phyloP scores from a whole-genome alignment of 92 coral and sea anemone genomes.

The Porites divaricata region DNA sequence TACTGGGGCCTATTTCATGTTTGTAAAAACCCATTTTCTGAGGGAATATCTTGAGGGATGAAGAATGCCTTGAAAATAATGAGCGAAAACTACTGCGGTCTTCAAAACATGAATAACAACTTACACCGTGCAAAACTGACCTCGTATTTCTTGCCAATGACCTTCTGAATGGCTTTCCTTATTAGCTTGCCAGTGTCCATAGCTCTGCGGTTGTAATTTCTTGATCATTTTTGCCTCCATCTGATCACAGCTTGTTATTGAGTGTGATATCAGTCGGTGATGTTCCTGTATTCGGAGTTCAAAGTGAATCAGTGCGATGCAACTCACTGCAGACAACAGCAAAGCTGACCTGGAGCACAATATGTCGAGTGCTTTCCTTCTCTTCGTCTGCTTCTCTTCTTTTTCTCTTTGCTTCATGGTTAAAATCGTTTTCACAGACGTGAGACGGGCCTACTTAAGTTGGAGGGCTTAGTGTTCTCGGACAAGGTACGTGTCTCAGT shows the following conservation, averaged over 20 bases:
- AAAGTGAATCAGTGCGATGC: constrained; percentile 26
- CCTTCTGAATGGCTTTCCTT: neutral
- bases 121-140: neutral
- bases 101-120: neutral
- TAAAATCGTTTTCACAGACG: neutral
- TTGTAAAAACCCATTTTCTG: neutral
- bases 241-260: neutral
- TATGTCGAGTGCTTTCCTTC: neutral
- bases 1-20: neutral
- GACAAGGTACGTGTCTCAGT: neutral
- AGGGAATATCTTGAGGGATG: neutral
- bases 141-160: neutral
- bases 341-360: constrained; percentile 11
- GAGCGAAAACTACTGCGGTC: neutral
- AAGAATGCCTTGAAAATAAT: neutral
- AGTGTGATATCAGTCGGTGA: constrained; percentile 23
- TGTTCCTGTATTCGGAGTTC: constrained; percentile 32
- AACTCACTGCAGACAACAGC: constrained; percentile 37
- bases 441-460: neutral
- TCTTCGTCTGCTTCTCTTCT: neutral
- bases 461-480: too few relatives aligned
- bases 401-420: neutral
- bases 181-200: neutral
- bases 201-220: neutral
- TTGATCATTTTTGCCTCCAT: constrained; percentile 15